phyloP scores from a whole-genome alignment of 2,888 invertebrate genomes.

The Cantharis rustica region DNA sequence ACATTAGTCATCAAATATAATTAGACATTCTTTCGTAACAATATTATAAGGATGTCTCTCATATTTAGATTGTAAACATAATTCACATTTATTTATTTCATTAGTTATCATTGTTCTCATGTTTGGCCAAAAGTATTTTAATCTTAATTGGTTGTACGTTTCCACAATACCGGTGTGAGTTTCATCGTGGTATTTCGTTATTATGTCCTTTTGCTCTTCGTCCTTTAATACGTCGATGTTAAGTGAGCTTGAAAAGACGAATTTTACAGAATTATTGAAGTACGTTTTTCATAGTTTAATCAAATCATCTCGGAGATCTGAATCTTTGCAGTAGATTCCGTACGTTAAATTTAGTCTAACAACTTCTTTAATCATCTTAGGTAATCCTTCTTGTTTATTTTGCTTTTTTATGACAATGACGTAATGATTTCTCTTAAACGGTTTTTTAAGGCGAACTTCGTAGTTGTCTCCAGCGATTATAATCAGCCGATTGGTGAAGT shows the following conservation, averaged over 20 bases:
- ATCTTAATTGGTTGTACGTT: conserved; percentile 8
- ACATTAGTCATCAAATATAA: not conserved
- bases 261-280: no score
- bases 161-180: not conserved
- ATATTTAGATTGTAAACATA: no score
- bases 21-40: no score
- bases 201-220: not conserved
- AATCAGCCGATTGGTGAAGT: not conserved
- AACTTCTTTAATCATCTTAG: not conserved
- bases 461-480: not conserved
- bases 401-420: not conserved
- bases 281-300: no score
- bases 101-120: no score
- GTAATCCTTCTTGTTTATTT: not conserved
- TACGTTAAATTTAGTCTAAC: not conserved
- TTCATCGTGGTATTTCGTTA: not conserved
- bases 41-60: no score
- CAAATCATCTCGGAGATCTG: not conserved
- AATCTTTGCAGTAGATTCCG: conserved; percentile 5
- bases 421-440: not conserved
- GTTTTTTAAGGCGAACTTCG: not conserved
- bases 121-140: no score
- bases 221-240: not conserved
- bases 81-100: no score
- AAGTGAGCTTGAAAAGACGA: no score